These are phyloP conservation scores for Nebria ingens DNA, from an alignment of 1,140 invertebrate genomes.

Conservation along the genomic window DNA sequence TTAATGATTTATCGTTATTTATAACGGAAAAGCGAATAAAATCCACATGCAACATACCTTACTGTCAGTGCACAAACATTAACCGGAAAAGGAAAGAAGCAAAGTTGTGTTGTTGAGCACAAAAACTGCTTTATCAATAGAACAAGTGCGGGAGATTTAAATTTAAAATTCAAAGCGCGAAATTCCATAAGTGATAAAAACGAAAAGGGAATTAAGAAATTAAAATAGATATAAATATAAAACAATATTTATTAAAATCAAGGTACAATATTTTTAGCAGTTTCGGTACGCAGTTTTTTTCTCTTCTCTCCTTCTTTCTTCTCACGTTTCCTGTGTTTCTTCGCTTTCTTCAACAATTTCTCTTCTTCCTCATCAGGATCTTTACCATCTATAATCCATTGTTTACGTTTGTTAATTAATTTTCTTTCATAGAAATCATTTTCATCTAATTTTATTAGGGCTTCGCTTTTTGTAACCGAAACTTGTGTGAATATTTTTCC, in stretches of 20 bases:
- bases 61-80: conserved; percentile 2
- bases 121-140: too few relatives aligned
- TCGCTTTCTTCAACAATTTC: conserved; percentile 41
- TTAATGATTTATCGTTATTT: too few relatives aligned
- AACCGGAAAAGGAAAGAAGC: conserved; percentile 4
- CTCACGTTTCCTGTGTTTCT: conserved; percentile 34
- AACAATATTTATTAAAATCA: not conserved
- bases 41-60: not conserved
- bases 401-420: conserved; percentile 78
- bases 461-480: conserved; percentile 79
- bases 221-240: not conserved
- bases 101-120: too few relatives aligned
- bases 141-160: too few relatives aligned
- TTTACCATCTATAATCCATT: conserved; percentile 74
- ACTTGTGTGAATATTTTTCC: conserved; percentile 83
- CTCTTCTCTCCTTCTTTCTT: conserved; percentile 22
- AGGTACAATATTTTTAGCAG: too few relatives aligned
- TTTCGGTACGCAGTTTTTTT: too few relatives aligned
- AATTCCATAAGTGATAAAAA: too few relatives aligned
- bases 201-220: too few relatives aligned
- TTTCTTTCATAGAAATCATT: conserved; percentile 84
- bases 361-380: conserved; percentile 66
- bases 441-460: conserved; percentile 84
- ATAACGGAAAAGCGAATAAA: not conserved
- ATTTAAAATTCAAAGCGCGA: too few relatives aligned